Conservation (phyloP, 2,113 vertebrate genomes). For the Aegithalos caudatus region DNA sequence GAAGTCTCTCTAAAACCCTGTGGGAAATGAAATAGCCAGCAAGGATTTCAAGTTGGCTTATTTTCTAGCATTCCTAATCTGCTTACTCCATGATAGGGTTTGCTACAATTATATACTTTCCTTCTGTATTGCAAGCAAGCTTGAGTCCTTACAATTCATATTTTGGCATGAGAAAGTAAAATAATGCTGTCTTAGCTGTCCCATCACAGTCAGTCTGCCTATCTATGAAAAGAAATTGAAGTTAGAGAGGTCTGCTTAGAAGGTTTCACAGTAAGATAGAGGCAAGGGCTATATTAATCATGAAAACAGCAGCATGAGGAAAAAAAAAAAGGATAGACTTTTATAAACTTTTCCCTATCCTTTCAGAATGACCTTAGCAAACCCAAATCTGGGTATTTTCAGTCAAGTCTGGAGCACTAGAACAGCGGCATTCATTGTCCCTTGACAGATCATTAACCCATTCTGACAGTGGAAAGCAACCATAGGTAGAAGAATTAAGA, state of each 20-base stretch:
- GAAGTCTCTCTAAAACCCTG: neutral
- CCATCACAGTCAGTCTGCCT: neutral
- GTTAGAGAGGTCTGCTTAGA: neutral
- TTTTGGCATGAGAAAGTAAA: neutral
- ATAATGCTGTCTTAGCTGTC: neutral
- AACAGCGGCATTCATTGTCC: neutral
- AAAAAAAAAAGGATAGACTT: neutral
- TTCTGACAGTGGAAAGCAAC: neutral
- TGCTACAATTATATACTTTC: neutral
- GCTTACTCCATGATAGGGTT: neutral
- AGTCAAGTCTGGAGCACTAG: neutral
- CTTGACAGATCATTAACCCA: neutral
- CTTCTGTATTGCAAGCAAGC: neutral
- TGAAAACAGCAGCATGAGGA: fast-evolving
- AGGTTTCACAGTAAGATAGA: neutral
- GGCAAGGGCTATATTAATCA: neutral
- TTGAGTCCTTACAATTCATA: neutral
- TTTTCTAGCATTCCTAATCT: neutral
- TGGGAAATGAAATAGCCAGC: neutral
- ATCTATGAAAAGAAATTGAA: neutral
- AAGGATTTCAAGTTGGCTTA: neutral
- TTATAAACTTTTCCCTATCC: neutral
- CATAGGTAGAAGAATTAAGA: neutral
- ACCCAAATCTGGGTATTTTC: neutral
- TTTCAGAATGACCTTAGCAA: neutral